Conservation (phyloP, 2,113 vertebrate species). For the Cariama cristata region DNA sequence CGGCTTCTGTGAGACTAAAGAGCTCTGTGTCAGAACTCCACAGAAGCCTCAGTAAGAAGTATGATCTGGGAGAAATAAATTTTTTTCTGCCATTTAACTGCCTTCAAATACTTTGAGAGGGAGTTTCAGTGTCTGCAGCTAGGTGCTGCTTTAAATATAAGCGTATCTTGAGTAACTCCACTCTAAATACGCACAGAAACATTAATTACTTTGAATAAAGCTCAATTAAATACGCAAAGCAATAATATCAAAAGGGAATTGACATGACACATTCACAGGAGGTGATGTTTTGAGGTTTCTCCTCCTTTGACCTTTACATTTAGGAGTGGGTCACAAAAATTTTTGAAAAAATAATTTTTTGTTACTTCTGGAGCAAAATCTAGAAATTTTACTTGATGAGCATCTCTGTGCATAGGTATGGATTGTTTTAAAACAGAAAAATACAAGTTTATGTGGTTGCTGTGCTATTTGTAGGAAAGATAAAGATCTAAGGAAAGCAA, state of each 20-base stretch:
- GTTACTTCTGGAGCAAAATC: not conserved
- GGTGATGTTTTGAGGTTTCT: not conserved
- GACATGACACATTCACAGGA: not conserved
- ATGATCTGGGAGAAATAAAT: not conserved
- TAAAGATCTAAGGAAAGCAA: not conserved
- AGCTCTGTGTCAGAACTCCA: not conserved
- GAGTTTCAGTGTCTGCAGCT: not conserved
- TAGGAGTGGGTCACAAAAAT: not conserved
- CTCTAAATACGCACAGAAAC: not conserved
- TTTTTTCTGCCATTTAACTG: not conserved
- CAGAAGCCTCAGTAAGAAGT: not conserved
- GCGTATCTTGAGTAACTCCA: not conserved
- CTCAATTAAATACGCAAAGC: not conserved
- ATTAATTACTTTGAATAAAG: not conserved
- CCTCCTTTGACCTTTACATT: not conserved
- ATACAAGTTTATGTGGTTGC: accelerated
- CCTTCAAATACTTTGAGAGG: not conserved
- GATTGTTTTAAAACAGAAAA: not conserved
- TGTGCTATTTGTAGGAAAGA: not conserved
- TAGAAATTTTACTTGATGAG: not conserved
- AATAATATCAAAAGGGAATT: not conserved
- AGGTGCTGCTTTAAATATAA: not conserved
- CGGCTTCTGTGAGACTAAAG: not conserved
- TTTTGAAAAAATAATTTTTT: not conserved
- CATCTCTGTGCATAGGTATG: not conserved